Evolutionary conservation across 2,113 vertebrate species (phyloP).

Genomic region (Machaerirhynchus nigripectus): DNA sequence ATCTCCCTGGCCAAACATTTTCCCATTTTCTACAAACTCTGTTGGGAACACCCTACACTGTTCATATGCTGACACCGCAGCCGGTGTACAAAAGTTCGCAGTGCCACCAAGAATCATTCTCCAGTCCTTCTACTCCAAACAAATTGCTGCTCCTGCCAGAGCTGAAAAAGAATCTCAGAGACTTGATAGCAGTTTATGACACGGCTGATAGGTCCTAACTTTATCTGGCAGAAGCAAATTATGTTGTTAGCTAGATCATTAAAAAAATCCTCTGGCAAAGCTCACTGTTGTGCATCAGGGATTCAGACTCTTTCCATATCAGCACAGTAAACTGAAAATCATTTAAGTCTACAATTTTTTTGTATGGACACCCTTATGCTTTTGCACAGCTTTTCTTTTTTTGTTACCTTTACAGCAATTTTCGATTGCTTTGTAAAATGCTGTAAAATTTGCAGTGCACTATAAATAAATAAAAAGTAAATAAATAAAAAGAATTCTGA

Average conservation of each 20-base stretch:
- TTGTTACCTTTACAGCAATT: neutral
- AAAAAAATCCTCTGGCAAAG: neutral
- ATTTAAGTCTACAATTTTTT: neutral
- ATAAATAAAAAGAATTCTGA: neutral
- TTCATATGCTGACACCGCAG: neutral
- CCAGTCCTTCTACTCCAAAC: neutral
- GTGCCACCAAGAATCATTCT: neutral
- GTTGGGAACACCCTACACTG: neutral
- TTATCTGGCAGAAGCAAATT: conserved; percentile 10
- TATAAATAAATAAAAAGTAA: neutral
- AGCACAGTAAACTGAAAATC: neutral
- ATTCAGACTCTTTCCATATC: neutral
- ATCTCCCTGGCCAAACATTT: neutral
- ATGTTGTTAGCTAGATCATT: neutral
- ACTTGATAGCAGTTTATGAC: neutral
- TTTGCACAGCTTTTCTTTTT: neutral
- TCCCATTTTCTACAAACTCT: neutral
- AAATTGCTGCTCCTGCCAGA: neutral
- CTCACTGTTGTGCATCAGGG: neutral
- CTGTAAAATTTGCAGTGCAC: neutral
- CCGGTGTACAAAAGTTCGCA: neutral
- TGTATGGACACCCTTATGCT: neutral
- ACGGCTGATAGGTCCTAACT: neutral
- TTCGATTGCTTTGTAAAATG: neutral
- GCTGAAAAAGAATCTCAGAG: neutral